Evolutionary conservation across 2,888 invertebrate genomes (phyloP), one percentile per base, ranked within the genome.

Genomic region (Diplolepis rosae): DNA sequence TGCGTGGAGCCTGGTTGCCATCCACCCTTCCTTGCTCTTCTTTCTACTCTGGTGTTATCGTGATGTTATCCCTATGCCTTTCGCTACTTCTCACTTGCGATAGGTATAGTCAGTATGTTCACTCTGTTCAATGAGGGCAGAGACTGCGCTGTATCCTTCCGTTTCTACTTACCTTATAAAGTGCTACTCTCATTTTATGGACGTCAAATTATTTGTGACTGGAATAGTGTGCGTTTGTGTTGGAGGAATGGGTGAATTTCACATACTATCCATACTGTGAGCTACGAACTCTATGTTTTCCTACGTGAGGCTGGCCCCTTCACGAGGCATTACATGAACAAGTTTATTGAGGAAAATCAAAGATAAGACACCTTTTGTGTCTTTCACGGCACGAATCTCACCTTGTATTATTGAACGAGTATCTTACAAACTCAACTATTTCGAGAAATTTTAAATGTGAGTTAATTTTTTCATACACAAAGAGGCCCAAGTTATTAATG

Each of bases 71-170:
- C 54, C 69, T 61, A 42, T 39, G 15, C 27, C 30, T 56, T 42
- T 42, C 42, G 35, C n/a, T 24, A 54, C 30, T 66, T 69, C 68
- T 56, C 50, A 67, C 71, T 69, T 48, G 45, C n/a, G 15, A 50
- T 22, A 6, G 39, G 42, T 66, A 18, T 7, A 61, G 22, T 13
- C 35, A 56, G 54, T 68, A 54, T 71, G 56, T 65, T 72, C 69
- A 68, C 67, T 75, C 72, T 56, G 79, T 78, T 84, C 77, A 76
- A 81, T 78, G 78, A 84, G 80, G 77, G 76, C 78, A 77, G 83
- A 83, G 84, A 83, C 80, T 84, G 84, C 82, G 83, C 83, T 48
- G 70, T 78, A 67, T 73, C 48, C 27, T 39, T 61, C 61, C 35
- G 9, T 24, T 61, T 56, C 22, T 61, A 39, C 35, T 35, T 35